These are phyloP conservation scores for Xenopus laevis DNA, from an alignment of 2,113 vertebrate species.

Conservation along the genomic window DNA sequence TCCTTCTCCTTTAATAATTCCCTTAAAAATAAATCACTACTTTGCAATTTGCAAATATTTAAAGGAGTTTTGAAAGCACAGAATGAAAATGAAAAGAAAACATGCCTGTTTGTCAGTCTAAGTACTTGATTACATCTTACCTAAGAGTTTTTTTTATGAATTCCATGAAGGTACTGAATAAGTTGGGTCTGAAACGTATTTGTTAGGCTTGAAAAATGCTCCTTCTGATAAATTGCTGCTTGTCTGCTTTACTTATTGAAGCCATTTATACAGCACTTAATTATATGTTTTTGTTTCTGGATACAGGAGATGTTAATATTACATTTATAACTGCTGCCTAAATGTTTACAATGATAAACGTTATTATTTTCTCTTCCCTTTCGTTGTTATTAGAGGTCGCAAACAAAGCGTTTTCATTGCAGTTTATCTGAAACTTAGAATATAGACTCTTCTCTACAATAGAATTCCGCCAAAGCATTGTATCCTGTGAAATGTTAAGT, in stretches of 20 bases:
- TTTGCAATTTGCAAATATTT: not conserved
- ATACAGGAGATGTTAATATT: slow-evolving; percentile 4
- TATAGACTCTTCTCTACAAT: too few relatives aligned
- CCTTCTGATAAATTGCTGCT: slow-evolving; percentile 10
- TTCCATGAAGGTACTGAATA: not conserved
- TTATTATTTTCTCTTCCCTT: not conserved
- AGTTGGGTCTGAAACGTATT: not conserved
- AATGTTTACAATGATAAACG: slow-evolving; percentile 9
- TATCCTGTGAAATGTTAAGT: too few relatives aligned
- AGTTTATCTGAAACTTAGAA: too few relatives aligned
- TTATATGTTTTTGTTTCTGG: slow-evolving; percentile 7
- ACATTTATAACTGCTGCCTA: slow-evolving; percentile 3
- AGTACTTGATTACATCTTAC: not conserved
- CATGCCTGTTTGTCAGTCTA: not conserved
- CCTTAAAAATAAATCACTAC: too few relatives aligned
- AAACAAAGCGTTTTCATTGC: not conserved
- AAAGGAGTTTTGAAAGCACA: not conserved
- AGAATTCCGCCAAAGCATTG: too few relatives aligned
- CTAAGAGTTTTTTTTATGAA: not conserved
- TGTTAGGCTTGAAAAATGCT: not conserved
- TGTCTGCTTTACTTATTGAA: not conserved
- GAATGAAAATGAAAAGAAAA: not conserved
- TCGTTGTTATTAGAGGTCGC: slow-evolving; percentile 12
- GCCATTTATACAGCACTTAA: slow-evolving; percentile 18
- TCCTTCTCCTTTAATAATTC: too few relatives aligned